Base-by-base conservation (phyloP, 2,888 invertebrate species). In the Protonemura montana region DNA sequence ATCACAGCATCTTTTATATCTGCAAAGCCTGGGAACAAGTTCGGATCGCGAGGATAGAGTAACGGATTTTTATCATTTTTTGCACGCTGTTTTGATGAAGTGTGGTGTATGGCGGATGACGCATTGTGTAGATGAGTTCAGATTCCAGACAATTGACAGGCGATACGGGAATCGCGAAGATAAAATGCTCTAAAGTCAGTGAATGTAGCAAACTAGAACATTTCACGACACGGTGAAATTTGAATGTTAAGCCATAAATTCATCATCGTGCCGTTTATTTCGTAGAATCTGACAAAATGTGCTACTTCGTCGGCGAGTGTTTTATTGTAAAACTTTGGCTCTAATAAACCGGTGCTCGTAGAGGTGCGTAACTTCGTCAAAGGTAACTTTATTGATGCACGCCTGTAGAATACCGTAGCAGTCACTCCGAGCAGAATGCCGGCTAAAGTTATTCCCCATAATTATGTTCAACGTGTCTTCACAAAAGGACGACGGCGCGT, bases 41-140 rank as follows among this genome's bases (percentile, higher is more conserved):
- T 81, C 29, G n/a, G n/a, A 81, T 81, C 30, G 28, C n/a, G 28
- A 29, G n/a, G 28, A 29, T 81, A n/a, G 1, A 81, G 81, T 81
- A 81, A 81, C 81, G 81, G 81, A 81, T 30, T 81, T 81, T 78
- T 59, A 3, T 59, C 6, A 59, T 59, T 59, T 78, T 78, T 78
- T 28, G 28, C 26, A 78, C 10, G 28, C 25, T 13, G n/a, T 28
- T 78, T 78, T 78, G 26, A 78, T 78, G 7, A 78, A 21, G 78
- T 78, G 28, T 5, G 26, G 28, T 25, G 28, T 5, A 35, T 35
- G 35, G 10, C 27, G 28, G 78, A 78, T 27, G 78, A 26, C 28
- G 59, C 59, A 13, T 59, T 13, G 59, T 2, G 21, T 21, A 59
- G 21, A 21, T 21, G 59, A 59, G 21, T 59, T 3, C 59, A 21